These are phyloP conservation scores for Anguilla rostrata DNA, from an alignment of 2,113 vertebrate genomes.

Conservation along the genomic window DNA sequence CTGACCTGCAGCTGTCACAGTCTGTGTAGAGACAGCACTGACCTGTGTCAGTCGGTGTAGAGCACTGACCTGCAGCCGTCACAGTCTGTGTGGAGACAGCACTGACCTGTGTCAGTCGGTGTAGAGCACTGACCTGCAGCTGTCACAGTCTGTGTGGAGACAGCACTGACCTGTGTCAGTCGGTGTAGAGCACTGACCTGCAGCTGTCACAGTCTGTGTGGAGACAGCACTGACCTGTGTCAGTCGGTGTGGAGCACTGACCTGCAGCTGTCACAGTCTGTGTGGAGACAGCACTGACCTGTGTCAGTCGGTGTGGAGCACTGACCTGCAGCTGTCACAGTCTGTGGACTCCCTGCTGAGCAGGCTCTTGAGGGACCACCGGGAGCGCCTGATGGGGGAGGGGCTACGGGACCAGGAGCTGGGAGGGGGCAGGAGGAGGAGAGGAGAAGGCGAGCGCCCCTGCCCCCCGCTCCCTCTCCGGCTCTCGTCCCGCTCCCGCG, in stretches of 20 bases:
- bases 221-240: background rate
- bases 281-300: too few relatives aligned
- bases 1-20: background rate
- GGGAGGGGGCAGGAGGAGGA: slow-evolving; percentile 55
- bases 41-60: background rate
- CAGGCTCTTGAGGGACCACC: slow-evolving; percentile 71
- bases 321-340: slow-evolving; percentile 26
- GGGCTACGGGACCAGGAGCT: slow-evolving; percentile 65
- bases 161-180: background rate
- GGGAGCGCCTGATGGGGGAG: slow-evolving; percentile 65
- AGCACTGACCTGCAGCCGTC: background rate
- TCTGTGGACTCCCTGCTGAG: slow-evolving; percentile 66
- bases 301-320: background rate
- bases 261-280: background rate
- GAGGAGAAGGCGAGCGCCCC: slow-evolving; percentile 28
- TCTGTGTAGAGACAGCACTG: background rate
- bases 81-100: background rate
- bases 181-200: background rate
- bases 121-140: background rate
- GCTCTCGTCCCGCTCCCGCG: slow-evolving; percentile 32
- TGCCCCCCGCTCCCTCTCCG: background rate
- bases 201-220: too few relatives aligned
- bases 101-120: background rate
- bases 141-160: background rate
- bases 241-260: background rate